A percentile compares a stretch with the other conserved stretches of the same genome.
Evolutionary conservation across 2,113 vertebrate genomes (phyloP).

Genomic region (Corythoichthys haematopterus): DNA sequence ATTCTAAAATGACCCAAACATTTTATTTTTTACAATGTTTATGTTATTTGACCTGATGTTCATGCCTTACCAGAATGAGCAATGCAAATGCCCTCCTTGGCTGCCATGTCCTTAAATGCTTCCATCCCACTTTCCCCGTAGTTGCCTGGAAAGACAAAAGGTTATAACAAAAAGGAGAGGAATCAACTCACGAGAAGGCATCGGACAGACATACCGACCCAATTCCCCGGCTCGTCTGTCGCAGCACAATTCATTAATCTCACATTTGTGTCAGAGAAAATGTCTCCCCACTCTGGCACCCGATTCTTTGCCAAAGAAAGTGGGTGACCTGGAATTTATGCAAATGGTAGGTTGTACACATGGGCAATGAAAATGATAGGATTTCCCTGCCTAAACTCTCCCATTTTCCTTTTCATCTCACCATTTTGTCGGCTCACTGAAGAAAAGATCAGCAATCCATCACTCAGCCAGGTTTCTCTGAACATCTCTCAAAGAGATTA

Average conservation of each 20-base stretch:
- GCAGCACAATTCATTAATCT: slow-evolving; percentile 13
- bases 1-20: not conserved
- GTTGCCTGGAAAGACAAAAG: slow-evolving; percentile 76
- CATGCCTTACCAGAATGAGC: slow-evolving; percentile 90
- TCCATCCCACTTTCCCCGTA: slow-evolving; percentile 99
- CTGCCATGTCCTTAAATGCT: slow-evolving; percentile 96
- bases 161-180: not conserved
- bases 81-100: slow-evolving; percentile 96
- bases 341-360: slow-evolving; percentile 61
- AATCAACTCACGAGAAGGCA: not conserved
- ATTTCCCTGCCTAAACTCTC: slow-evolving; percentile 51
- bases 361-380: slow-evolving; percentile 53
- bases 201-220: slow-evolving; percentile 5
- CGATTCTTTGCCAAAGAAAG: slow-evolving; percentile 61
- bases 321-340: slow-evolving; percentile 73
- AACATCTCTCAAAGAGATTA: slow-evolving; percentile 7
- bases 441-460: slow-evolving; percentile 17
- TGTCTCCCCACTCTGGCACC: slow-evolving; percentile 48
- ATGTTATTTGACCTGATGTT: not conserved
- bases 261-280: slow-evolving; percentile 50
- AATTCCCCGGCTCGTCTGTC: slow-evolving; percentile 11
- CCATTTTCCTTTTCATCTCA: slow-evolving; percentile 25
- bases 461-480: slow-evolving; percentile 1
- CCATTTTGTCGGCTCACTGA: slow-evolving; percentile 13
- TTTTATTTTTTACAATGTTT: not conserved